Evolutionary conservation across 2,113 vertebrate genomes (phyloP).

Genomic region (Dipodomys ordii): DNA sequence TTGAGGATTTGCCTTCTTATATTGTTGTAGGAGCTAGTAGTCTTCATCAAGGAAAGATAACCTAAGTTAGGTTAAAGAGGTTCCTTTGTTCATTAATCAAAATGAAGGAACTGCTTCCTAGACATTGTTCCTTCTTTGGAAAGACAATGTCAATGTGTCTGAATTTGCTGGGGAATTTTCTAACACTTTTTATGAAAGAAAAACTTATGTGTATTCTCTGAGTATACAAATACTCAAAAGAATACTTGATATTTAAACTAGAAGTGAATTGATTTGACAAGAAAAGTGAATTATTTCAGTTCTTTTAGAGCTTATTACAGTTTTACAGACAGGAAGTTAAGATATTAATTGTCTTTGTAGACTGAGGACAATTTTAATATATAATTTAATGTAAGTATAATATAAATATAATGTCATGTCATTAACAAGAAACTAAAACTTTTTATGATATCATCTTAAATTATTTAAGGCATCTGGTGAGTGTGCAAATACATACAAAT

Average conservation of each 20-base stretch:
- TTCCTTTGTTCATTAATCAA: constrained; percentile 68
- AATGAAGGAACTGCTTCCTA: constrained; percentile 60
- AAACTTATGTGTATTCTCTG: constrained; percentile 16
- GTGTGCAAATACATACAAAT: constrained; percentile 27
- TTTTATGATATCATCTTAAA: constrained; percentile 35
- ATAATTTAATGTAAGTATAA: too few relatives aligned
- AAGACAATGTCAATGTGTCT: constrained; percentile 47
- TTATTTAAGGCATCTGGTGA: not conserved
- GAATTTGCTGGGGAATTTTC: constrained; percentile 51
- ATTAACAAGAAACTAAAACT: constrained; percentile 8
- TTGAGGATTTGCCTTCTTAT: constrained; percentile 1
- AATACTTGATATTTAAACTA: constrained; percentile 10
- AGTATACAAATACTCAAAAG: constrained; percentile 14
- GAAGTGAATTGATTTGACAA: constrained; percentile 49
- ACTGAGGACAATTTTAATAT: constrained; percentile 37
- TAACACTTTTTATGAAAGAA: constrained; percentile 37
- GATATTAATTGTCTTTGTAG: constrained; percentile 45
- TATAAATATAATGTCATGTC: not conserved
- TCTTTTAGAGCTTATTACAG: constrained; percentile 31
- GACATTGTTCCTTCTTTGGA: constrained; percentile 57
- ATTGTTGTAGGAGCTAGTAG: constrained; percentile 16
- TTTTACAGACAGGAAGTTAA: constrained; percentile 9
- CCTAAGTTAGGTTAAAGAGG: constrained; percentile 32
- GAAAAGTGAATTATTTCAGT: constrained; percentile 3
- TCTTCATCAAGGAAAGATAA: constrained; percentile 35